Base-by-base conservation (phyloP, 2,888 invertebrate genomes). In the Hoplodrina blanda region DNA sequence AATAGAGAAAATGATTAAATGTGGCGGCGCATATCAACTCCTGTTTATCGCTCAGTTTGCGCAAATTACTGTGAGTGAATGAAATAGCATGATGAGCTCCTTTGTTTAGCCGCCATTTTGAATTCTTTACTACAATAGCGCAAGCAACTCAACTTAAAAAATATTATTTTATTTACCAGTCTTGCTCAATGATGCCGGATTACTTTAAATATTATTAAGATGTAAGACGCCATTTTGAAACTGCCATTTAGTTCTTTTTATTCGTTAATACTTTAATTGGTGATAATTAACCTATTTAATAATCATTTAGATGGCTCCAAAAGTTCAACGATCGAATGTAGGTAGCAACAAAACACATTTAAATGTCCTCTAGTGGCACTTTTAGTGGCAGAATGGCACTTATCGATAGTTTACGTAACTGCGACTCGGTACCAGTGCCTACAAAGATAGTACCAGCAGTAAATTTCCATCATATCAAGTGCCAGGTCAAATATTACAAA, bases 321-420 rank as follows among this genome's bases (percentile, higher is more conserved):
- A 37, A 78, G 67, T 81, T 80, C 62, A 78, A 64, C 63, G 75
- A 20, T 74, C 68, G 64, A 54, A 67, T 49, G 46, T 73, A 73
- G 67, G 52, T 73, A 65, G 69, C n/a, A 67, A 70, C 62, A 63
- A 25, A 5, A 30, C 37, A 37, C 25, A 44, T 52, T 62, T 30
- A 49, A 46, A 61, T 62, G 15, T 67, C 60, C 53, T 67, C 15
- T 6, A 57, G 41, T 79, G 78, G 44, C 20, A 79, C 62, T 79
- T 78, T 77, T 77, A 73, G 81, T 81, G 74, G 17, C 57, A 69
- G 57, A 69, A 30, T 49, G 63, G 37, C 11, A 76, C 64, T 76
- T 78, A 78, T 78, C 78, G 52, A 7, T 68, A 17, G 54, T 46
- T 74, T 69, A 74, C 62, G 53, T 74, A 80, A 78, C 13, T 60